These are phyloP conservation scores for Muntiacus reevesi DNA, from an alignment of 2,113 vertebrate genomes.

Conservation along the genomic window DNA sequence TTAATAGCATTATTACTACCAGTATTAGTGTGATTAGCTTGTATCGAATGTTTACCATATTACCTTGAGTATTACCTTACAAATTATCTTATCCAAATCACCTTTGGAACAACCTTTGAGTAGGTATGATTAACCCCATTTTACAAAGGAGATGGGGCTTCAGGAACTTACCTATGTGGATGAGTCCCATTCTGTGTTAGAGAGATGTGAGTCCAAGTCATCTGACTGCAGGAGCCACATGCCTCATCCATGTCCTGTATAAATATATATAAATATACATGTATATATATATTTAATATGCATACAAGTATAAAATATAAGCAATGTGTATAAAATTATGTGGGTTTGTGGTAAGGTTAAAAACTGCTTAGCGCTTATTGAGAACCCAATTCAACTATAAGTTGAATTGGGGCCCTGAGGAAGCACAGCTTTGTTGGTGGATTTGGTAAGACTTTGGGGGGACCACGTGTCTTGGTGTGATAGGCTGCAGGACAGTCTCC, in stretches of 20 bases:
- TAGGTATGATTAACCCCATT: background rate
- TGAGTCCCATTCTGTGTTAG: background rate
- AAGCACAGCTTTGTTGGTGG: background rate
- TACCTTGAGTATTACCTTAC: background rate
- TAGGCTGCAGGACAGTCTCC: accelerated
- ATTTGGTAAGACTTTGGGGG: background rate
- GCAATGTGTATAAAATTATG: background rate
- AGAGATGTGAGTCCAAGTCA: background rate
- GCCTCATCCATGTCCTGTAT: background rate
- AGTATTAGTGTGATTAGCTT: background rate
- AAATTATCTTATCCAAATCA: background rate
- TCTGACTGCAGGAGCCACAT: background rate
- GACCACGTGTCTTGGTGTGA: accelerated
- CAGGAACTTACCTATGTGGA: background rate
- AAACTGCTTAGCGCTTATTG: background rate
- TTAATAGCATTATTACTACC: background rate
- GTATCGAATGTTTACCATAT: background rate
- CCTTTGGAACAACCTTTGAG: background rate
- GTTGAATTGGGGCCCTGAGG: background rate
- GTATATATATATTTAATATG: background rate
- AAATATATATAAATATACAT: background rate
- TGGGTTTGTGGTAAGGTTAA: background rate
- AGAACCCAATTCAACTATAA: background rate
- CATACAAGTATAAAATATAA: background rate
- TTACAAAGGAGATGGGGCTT: background rate